Base-by-base conservation (phyloP, 2,113 vertebrate genomes). In the Sylvilagus bachmani region DNA sequence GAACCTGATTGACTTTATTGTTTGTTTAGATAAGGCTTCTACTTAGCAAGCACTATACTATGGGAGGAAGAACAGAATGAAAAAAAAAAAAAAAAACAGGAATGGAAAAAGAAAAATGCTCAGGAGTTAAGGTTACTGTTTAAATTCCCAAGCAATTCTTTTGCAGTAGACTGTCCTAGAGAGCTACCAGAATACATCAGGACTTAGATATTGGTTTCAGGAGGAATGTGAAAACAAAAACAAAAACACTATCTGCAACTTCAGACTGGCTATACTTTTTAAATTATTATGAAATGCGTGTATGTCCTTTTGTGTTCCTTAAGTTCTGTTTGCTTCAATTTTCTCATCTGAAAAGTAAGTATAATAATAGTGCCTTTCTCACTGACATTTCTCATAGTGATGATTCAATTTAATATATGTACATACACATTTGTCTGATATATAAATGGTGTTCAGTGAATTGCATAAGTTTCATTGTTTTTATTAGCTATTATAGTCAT, bases 111-210 rank as follows among this genome's bases (percentile, higher is more conserved):
- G 36, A 44, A 64, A n/a, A 36, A 44, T 79, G 31, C 21, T 51
- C 51, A 49, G 44, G 33, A 74, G 9, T 67, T 62, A 74, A 10
- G n/a, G 16, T 7, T 79, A 79, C 22, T 73, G 27, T 53, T 51
- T 82, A 27, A 84, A 91, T 55, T 88, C 29, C 73, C 64, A 91
- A 29, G 21, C 36, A 87, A 38, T 84, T 91, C 2, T 93, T 93
- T 79, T 17, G 7, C 1, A 49, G 24, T 62, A 62, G 8, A 13
- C 25, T 69, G 7, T 71, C n/a, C 16, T 21, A 49, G n/a, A 19
- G 6, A 27, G 49, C 9, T 61, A 17, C n/a, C 71, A 7, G 19
- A 79, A 49, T 22, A 4, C 11, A n/a, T 91, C 31, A 8, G 17
- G 78, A 62, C 2, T 16, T 53, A 4, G 74, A 69, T 88, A 21